Conservation (phyloP, 1,140 invertebrate genomes). For the Pentalonia nigronervosa region DNA sequence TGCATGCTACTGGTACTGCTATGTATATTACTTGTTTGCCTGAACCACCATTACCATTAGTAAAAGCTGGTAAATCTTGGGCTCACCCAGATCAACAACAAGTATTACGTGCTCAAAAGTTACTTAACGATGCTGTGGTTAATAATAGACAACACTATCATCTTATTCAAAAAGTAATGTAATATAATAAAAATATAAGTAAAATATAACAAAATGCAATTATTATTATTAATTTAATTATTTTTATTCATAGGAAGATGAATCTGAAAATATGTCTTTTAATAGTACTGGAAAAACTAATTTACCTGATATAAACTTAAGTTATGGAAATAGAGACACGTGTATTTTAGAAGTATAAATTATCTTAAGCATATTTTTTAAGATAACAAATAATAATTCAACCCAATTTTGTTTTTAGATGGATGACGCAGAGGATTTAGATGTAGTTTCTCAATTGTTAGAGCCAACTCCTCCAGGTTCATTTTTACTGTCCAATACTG, state of each 20-base stretch:
- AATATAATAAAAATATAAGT: background rate
- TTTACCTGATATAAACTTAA: slow-evolving; percentile 77
- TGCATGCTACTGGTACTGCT: slow-evolving; percentile 88
- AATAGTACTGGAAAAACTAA: slow-evolving; percentile 81
- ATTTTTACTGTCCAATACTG: slow-evolving; percentile 85
- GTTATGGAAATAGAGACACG: slow-evolving; percentile 81
- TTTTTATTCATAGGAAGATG: slow-evolving; percentile 63
- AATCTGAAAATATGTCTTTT: slow-evolving; percentile 68
- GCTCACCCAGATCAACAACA: slow-evolving; percentile 62
- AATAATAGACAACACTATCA: slow-evolving; percentile 66
- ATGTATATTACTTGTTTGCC: slow-evolving; percentile 79
- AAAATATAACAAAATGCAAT: background rate
- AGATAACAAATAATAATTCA: background rate
- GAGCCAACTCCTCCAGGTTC: slow-evolving; percentile 80
- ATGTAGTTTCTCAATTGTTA: slow-evolving; percentile 79
- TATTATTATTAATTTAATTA: slow-evolving; percentile 57
- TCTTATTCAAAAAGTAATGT: slow-evolving; percentile 46
- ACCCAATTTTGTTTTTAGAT: slow-evolving; percentile 67
- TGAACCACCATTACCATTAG: slow-evolving; percentile 72
- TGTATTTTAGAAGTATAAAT: slow-evolving; percentile 75
- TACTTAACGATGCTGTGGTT: slow-evolving; percentile 72
- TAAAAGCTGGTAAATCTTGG: slow-evolving; percentile 72
- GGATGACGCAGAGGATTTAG: slow-evolving; percentile 86
- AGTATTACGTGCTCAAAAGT: slow-evolving; percentile 69
- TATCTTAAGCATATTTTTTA: background rate